Evolutionary conservation across 2,113 vertebrate genomes (phyloP).

Genomic region (Ctenomys sociabilis): DNA sequence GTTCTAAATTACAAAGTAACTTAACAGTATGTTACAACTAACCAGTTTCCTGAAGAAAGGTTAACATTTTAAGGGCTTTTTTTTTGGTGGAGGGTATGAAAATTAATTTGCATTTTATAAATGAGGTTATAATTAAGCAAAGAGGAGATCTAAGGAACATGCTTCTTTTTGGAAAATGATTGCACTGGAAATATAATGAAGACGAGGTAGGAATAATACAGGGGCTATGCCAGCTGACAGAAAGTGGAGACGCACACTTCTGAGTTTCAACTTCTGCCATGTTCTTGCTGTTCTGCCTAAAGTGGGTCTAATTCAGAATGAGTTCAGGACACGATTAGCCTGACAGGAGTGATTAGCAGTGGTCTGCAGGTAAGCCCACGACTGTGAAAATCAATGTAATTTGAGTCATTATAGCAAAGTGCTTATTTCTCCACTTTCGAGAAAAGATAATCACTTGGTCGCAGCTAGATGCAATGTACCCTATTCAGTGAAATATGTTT

Average conservation of each 20-base stretch:
- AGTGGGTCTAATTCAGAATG: slow-evolving; percentile 64
- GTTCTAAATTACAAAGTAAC: slow-evolving; percentile 60
- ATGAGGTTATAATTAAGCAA: slow-evolving; percentile 49
- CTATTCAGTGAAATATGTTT: slow-evolving; percentile 68
- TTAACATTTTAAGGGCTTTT: slow-evolving; percentile 34
- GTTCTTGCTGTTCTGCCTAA: slow-evolving; percentile 40
- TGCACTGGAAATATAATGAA: slow-evolving; percentile 43
- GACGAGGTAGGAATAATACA: background rate
- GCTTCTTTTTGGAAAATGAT: slow-evolving; percentile 32
- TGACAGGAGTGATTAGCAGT: slow-evolving; percentile 71
- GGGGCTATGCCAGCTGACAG: background rate
- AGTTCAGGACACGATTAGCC: slow-evolving; percentile 71
- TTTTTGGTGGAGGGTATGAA: background rate
- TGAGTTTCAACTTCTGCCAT: background rate
- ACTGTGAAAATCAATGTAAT: slow-evolving; percentile 81
- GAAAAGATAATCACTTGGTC: slow-evolving; percentile 69
- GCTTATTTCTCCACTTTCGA: slow-evolving; percentile 74
- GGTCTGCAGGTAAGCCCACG: slow-evolving; percentile 61
- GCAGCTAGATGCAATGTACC: slow-evolving; percentile 60
- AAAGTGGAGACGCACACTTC: slow-evolving; percentile 33
- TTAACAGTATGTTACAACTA: slow-evolving; percentile 45
- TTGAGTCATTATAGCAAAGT: slow-evolving; percentile 74
- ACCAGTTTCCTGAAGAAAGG: slow-evolving; percentile 30
- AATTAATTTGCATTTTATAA: slow-evolving; percentile 61
- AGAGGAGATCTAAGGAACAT: slow-evolving; percentile 1